Evolutionary conservation across 2,888 invertebrate genomes (phyloP).

Genomic region (Diaperis boleti): DNA sequence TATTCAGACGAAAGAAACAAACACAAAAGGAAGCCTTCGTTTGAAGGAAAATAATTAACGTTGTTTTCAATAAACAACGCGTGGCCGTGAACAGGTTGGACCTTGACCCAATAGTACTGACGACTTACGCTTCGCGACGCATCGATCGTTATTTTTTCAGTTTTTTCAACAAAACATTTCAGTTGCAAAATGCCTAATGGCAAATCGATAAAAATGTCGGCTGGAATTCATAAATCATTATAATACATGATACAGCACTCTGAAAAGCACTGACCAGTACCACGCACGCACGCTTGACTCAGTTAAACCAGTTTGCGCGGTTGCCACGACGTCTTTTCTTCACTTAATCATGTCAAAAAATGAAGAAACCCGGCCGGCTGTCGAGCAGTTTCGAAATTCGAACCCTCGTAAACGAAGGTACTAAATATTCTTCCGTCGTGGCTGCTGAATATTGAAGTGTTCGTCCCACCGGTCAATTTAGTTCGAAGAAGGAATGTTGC

Average conservation of each 20-base stretch:
- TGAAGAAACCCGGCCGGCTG: background rate
- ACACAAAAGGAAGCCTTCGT: too few species aligned
- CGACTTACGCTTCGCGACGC: too few species aligned
- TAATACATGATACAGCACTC: slow-evolving; percentile 27
- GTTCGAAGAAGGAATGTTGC: slow-evolving; percentile 31
- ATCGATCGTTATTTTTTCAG: too few species aligned
- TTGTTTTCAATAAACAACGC: too few species aligned
- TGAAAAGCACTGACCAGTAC: slow-evolving; percentile 32
- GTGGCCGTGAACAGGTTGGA: too few species aligned
- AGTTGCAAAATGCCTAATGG: too few species aligned
- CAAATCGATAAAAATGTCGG: slow-evolving; percentile 20
- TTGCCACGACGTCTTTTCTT: slow-evolving; percentile 26
- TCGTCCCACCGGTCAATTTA: background rate
- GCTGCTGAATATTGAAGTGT: slow-evolving; percentile 13
- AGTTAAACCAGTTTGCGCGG: slow-evolving; percentile 37
- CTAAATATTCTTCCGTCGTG: slow-evolving; percentile 8
- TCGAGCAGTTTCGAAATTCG: background rate
- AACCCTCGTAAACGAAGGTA: slow-evolving; percentile 4
- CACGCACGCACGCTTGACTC: slow-evolving; percentile 29
- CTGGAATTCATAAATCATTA: too few species aligned
- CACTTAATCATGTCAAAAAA: background rate
- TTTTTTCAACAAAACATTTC: too few species aligned
- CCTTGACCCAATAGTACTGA: too few species aligned
- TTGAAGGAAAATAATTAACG: too few species aligned
- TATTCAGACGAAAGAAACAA: too few species aligned